A percentile compares a stretch with the other conserved stretches of the same genome.
These are phyloP conservation scores for Wasmannia auropunctata DNA, from an alignment of 1,140 invertebrate species.

Conservation along the genomic window DNA sequence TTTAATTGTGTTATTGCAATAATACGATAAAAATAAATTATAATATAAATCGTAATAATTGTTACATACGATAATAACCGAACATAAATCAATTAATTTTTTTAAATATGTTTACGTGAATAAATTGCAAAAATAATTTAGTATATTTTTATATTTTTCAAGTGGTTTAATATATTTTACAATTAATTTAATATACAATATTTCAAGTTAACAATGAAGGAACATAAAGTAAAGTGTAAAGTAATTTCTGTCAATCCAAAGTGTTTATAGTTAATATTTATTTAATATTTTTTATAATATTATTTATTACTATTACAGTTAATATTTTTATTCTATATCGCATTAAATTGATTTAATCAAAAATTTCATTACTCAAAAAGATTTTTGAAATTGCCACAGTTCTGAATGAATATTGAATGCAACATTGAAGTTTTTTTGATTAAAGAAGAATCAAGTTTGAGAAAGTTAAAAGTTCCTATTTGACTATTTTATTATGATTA, in stretches of 20 bases:
- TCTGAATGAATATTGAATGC: too few species aligned
- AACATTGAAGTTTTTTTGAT: background rate
- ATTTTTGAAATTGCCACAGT: background rate
- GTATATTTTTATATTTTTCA: background rate
- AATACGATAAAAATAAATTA: constrained; percentile 11
- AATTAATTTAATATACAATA: too few species aligned
- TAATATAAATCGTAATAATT: background rate
- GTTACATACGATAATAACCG: background rate
- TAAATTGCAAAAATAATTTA: background rate
- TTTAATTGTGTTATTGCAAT: background rate
- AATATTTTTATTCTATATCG: background rate
- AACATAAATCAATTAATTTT: background rate
- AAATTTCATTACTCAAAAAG: background rate
- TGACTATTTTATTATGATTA: background rate
- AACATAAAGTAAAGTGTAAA: background rate
- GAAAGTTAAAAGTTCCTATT: background rate
- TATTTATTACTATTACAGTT: too few species aligned
- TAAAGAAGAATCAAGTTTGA: background rate
- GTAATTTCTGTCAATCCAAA: background rate
- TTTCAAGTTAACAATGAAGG: background rate
- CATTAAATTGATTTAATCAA: background rate
- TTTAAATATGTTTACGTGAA: background rate
- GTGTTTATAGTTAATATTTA: background rate
- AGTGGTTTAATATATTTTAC: background rate
- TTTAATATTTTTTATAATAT: too few species aligned